Base-by-base conservation (phyloP, 2,797 vertebrate species). In the Danio aesculapii region DNA sequence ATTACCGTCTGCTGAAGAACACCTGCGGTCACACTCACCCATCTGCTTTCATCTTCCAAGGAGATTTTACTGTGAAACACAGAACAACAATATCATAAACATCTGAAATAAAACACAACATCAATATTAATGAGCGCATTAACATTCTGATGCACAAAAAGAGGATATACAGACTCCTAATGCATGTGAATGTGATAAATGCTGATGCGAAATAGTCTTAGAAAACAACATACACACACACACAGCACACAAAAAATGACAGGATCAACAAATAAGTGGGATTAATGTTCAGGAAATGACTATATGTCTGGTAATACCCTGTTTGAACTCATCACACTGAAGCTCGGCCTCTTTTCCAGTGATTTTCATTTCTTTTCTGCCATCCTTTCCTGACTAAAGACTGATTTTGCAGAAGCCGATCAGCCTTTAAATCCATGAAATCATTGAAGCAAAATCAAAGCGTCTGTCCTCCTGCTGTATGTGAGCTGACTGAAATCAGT, bases 1-100 rank as follows among this genome's bases (percentile, higher is more conserved):
- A 49, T 78, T 59, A 58, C 10, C 11, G 66, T 78, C 64, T 78
- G 21, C 44, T 13, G 39, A 67, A 77, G 43, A 59, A 44, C 69
- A 71, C 52, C 52, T 57, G 69, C 69, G 52, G 52, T 71, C 52
- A 44, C 39, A 44, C 69, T 57, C n/a, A 44, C 52, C 52, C 52
- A 71, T 57, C 52, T 71, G 69, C 43, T 44, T 55, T 57, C 13
- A 71, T 57, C 69, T 71, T 44, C 52, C 69, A 57, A 71, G 39
- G 39, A 44, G 52, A 46, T 63, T 41, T 63, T 61, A 21, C 16
- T 41, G 8, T 12, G 10, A 62, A 70, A 55, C 47, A 21, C 11
- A 64, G 8, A 44, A 21, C 46, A 49, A 57, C 52, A 77, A 53
- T 16, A 6, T 12, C 30, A 30, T 8, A 58, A 47, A 57, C 14